Percentiles rank a stretch among this genome's conserved stretches.
Conservation (phyloP, 2,888 invertebrate species). For the Mayetiola destructor region DNA sequence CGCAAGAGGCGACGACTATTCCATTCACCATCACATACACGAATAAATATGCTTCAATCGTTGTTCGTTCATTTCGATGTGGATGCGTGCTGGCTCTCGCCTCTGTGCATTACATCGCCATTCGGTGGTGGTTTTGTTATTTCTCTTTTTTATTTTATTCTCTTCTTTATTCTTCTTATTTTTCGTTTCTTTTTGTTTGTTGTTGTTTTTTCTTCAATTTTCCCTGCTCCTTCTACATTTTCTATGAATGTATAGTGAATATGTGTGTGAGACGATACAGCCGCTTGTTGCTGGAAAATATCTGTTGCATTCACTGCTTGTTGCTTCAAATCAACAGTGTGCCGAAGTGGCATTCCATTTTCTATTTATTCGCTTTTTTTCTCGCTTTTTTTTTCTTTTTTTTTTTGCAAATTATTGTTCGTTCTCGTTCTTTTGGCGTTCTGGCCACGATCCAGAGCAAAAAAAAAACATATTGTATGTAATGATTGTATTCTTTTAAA, state of each 20-base stretch:
- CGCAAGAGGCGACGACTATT: neutral
- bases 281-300: conserved; percentile 13
- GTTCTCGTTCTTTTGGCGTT: too few species aligned
- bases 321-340: conserved; percentile 12
- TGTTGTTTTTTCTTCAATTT: too few species aligned
- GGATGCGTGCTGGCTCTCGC: conserved; percentile 7
- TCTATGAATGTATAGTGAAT: too few species aligned
- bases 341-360: conserved; percentile 6
- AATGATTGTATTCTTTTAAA: too few species aligned
- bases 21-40: neutral
- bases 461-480: too few species aligned
- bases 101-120: neutral
- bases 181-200: neutral
- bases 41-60: neutral
- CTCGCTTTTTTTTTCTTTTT: neutral
- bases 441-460: too few species aligned
- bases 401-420: neutral
- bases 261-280: too few species aligned
- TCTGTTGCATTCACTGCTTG: conserved; percentile 10
- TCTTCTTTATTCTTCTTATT: neutral
- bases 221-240: too few species aligned
- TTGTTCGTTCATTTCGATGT: neutral
- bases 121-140: conserved; percentile 9
- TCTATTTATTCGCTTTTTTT: too few species aligned
- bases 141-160: neutral